These are phyloP conservation scores for Trematomus loennbergii DNA, from an alignment of 2,113 vertebrate genomes.

Conservation along the genomic window DNA sequence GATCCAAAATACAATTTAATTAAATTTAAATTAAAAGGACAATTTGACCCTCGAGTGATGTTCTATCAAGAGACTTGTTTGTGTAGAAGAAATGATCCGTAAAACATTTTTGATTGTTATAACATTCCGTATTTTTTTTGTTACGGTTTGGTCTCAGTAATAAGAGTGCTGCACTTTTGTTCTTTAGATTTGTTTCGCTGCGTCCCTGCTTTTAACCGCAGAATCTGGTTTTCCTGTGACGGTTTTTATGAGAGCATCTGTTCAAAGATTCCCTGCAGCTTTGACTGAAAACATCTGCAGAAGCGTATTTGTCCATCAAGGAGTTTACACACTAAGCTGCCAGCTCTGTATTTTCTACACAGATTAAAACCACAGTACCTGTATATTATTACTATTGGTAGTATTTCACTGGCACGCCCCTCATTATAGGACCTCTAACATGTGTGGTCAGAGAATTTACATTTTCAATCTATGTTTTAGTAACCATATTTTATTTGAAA, in stretches of 20 bases:
- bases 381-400: not conserved
- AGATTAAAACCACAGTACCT: not conserved
- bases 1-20: not conserved
- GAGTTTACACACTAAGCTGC: slow-evolving; percentile 3
- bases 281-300: slow-evolving; percentile 50
- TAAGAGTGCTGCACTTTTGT: slow-evolving; percentile 8
- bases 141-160: slow-evolving; percentile 5
- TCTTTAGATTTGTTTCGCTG: slow-evolving; percentile 3
- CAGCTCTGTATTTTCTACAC: not conserved
- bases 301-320: slow-evolving; percentile 38
- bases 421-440: no score
- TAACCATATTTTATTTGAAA: slow-evolving; percentile 11
- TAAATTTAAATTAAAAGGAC: not conserved
- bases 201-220: slow-evolving; percentile 28
- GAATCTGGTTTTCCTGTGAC: slow-evolving; percentile 14
- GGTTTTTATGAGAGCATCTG: slow-evolving; percentile 51
- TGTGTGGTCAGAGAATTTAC: no score
- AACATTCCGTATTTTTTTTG: no score
- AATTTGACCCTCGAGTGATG: not conserved
- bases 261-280: slow-evolving; percentile 25
- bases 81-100: no score
- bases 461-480: no score
- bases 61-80: not conserved
- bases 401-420: not conserved
- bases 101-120: no score